Evolutionary conservation across 2,888 invertebrate genomes (phyloP), one percentile per base, ranked within the genome.

Genomic region (Agrotis clavis): DNA sequence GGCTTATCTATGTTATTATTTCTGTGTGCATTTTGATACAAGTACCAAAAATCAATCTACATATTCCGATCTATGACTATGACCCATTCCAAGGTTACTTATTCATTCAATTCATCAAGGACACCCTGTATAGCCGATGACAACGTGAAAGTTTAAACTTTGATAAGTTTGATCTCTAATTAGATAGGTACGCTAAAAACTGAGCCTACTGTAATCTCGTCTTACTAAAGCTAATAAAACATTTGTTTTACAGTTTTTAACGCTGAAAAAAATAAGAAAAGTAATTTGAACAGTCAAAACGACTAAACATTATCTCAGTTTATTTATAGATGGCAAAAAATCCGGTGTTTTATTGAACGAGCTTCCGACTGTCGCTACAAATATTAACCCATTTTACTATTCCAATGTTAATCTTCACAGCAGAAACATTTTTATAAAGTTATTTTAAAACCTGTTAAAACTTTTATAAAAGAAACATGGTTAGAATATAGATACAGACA

Each of bases 371-470:
- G 80, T 71, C 85, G 67, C 71, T 60, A 50, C 19, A 71, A 48
- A 74, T 81, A 83, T 83, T 83, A 84, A 83, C 82, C 86, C 62
- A 86, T 79, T 85, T 84, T 21, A 66, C 51, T 57, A 48, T 63
- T 61, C 50, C 59, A 63, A 76, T 68, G 59, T 64, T 80, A 61
- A 60, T 64, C 71, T 65, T 57, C 51, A 53, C 30, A 71, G 35
- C 16, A 72, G 65, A 70, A 56, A 67, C 6, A 50, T 45, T 64
- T 56, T 60, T 53, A 25, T 11, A 51, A 51, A 4, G 9, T 11
- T 59, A 63, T 63, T 71, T 53, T 47, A 69, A 69, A 67, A 71
- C 63, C 73, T 67, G 65, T 66, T 53, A 72, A 76, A 81, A 73
- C 47, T 70, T 51, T 65, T 51, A 59, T 45, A 71, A 47, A 74